phyloP scores from a whole-genome alignment of 37 sponge, comb jelly and placozoan genomes.

The Amphimedon queenslandica region DNA sequence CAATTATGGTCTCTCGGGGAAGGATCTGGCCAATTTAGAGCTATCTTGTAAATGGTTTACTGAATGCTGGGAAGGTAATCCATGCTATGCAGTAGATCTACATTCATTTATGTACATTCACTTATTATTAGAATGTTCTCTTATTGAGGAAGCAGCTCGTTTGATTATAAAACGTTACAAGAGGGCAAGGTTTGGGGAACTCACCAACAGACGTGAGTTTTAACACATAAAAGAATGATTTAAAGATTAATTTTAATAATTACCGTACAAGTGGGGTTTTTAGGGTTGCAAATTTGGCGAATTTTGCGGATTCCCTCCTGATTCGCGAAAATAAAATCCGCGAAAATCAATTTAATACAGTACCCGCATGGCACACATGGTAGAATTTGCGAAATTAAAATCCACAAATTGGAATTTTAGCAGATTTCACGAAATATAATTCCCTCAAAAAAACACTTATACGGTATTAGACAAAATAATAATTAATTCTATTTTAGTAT shows the following conservation, averaged over 20 bases:
- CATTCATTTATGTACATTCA: not conserved
- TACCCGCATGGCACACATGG: too few relatives aligned
- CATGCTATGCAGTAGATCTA: not conserved
- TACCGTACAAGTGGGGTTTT: too few relatives aligned
- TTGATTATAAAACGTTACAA: constrained; percentile 21
- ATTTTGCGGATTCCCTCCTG: too few relatives aligned
- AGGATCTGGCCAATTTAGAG: constrained; percentile 45
- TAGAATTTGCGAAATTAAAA: too few relatives aligned
- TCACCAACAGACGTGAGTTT: constrained; percentile 40
- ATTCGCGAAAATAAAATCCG: too few relatives aligned
- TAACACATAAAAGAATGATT: not conserved
- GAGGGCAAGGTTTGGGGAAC: constrained; percentile 31
- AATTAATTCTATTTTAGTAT: constrained; percentile 12
- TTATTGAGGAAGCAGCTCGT: constrained; percentile 71
- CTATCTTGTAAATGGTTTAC: constrained; percentile 47
- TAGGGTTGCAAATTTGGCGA: too few relatives aligned
- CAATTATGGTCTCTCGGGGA: constrained; percentile 25
- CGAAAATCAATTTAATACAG: too few relatives aligned
- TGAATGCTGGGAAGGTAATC: constrained; percentile 33
- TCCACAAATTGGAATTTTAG: too few relatives aligned
- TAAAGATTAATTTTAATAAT: too few relatives aligned
- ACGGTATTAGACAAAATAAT: too few relatives aligned
- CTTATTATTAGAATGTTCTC: constrained; percentile 23
- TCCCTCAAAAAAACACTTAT: too few relatives aligned
- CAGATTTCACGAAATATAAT: too few relatives aligned